A percentile compares a stretch with the other conserved stretches of the same genome.
Conservation (phyloP, 2,113 vertebrate species). For the Oceanites oceanicus region DNA sequence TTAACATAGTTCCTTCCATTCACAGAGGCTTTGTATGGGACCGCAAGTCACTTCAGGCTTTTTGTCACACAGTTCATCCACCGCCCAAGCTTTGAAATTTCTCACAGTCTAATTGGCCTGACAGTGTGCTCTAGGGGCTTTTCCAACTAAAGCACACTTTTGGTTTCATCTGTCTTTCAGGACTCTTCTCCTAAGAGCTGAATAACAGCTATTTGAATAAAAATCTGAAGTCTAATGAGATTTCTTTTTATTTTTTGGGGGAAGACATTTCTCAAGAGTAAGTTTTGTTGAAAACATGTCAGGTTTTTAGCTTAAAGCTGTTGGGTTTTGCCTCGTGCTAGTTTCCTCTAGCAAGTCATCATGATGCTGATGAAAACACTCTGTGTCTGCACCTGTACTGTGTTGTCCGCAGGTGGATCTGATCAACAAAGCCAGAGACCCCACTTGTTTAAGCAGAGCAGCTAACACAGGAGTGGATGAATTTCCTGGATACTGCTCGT, state of each 20-base stretch:
- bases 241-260: not conserved
- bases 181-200: not conserved
- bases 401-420: not conserved
- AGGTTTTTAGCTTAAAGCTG: not conserved
- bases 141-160: not conserved
- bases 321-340: not conserved
- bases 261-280: not conserved
- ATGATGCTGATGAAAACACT: not conserved
- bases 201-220: not conserved
- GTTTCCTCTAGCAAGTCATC: not conserved
- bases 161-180: not conserved
- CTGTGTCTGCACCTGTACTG: not conserved
- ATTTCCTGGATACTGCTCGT: not conserved
- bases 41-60: not conserved
- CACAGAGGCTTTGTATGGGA: not conserved
- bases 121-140: not conserved
- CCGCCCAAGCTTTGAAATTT: not conserved
- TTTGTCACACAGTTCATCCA: not conserved
- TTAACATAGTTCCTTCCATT: not conserved
- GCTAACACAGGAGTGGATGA: not conserved
- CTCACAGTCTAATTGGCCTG: not conserved
- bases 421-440: not conserved
- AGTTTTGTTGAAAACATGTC: not conserved
- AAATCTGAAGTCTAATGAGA: not conserved
- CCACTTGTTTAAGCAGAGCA: not conserved